phyloP scores from a whole-genome alignment of 2,888 invertebrate species.

The Lycia hirtaria region DNA sequence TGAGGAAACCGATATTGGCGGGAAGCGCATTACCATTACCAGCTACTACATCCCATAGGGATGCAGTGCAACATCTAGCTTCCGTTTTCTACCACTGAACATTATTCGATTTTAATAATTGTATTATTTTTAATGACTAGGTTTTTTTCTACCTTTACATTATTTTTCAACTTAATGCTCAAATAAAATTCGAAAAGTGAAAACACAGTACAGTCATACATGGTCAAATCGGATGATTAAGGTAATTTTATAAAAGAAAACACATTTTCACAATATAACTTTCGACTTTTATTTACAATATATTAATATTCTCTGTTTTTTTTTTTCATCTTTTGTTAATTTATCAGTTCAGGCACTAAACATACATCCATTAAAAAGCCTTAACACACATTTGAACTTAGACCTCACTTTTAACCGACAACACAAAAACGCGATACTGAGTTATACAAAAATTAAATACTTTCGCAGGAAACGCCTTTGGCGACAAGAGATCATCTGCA shows the following conservation, averaged over 20 bases:
- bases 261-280: constrained; percentile 50
- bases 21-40: too few relatives aligned
- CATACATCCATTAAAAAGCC: constrained; percentile 61
- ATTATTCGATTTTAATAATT: too few relatives aligned
- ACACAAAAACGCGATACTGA: constrained; percentile 49
- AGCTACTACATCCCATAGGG: too few relatives aligned
- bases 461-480: constrained; percentile 66
- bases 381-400: constrained; percentile 60
- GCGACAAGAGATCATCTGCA: constrained; percentile 69
- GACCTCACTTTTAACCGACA: constrained; percentile 70
- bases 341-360: constrained; percentile 78
- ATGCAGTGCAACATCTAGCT: too few relatives aligned
- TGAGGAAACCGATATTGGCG: too few relatives aligned
- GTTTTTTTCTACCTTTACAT: too few relatives aligned
- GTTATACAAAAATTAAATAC: constrained; percentile 52
- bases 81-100: too few relatives aligned
- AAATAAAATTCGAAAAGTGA: too few relatives aligned
- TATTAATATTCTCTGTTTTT: constrained; percentile 81
- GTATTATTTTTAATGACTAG: too few relatives aligned
- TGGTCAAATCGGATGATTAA: too few relatives aligned
- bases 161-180: too few relatives aligned
- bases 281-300: constrained; percentile 82
- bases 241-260: constrained; percentile 38
- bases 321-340: constrained; percentile 59
- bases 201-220: too few relatives aligned